Conservation (phyloP, 2,113 vertebrate genomes). For the Peromyscus californicus region DNA sequence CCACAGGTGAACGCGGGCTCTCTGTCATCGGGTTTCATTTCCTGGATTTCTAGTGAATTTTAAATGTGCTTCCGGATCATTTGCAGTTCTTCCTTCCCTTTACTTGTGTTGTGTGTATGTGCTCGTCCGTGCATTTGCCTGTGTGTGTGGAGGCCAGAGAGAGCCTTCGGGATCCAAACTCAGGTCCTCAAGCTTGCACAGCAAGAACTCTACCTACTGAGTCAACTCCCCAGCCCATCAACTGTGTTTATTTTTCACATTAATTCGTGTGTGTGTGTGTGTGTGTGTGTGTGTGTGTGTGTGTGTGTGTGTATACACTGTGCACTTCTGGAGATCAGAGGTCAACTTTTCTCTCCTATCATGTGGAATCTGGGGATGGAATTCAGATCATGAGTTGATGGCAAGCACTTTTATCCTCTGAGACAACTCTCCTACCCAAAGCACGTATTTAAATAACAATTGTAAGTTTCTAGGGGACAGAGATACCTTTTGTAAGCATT, state of each 20-base stretch:
- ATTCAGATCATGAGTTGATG: background rate
- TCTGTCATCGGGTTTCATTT: background rate
- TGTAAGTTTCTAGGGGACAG: background rate
- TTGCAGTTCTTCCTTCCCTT: background rate
- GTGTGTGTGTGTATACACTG: no score
- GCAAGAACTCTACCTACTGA: background rate
- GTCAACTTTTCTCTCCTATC: background rate
- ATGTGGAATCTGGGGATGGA: background rate
- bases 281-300: background rate
- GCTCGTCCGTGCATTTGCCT: background rate
- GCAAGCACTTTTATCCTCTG: background rate
- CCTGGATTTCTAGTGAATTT: constrained; percentile 45
- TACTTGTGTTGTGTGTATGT: background rate
- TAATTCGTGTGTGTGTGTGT: no score
- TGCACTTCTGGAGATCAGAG: background rate
- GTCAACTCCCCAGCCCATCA: background rate
- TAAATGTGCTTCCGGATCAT: background rate
- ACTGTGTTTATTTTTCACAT: background rate
- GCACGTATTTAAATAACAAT: background rate
- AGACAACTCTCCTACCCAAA: background rate
- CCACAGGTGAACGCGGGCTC: background rate
- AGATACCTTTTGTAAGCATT: background rate
- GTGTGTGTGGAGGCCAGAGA: background rate
- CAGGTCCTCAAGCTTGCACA: no score
- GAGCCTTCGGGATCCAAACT: background rate